These are phyloP conservation scores for Formica selysi DNA, from an alignment of 1,140 invertebrate genomes.

Conservation along the genomic window DNA sequence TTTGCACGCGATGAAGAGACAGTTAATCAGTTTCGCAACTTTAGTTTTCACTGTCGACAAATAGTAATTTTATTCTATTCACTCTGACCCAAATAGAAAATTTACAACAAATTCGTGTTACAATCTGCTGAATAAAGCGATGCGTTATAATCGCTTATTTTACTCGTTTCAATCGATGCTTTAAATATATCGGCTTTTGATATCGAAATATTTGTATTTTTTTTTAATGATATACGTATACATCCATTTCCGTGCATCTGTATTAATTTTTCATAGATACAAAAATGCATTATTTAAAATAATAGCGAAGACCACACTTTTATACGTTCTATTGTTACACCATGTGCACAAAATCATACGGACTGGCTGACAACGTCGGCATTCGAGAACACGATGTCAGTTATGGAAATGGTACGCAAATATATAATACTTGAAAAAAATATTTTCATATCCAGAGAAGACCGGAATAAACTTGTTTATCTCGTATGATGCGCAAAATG, in stretches of 20 bases:
- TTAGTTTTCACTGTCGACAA: background rate
- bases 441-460: constrained; percentile 17
- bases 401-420: constrained; percentile 32
- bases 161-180: background rate
- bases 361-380: background rate
- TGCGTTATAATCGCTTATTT: background rate
- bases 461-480: constrained; percentile 35
- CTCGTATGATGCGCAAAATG: constrained; percentile 2
- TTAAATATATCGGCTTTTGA: background rate
- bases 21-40: constrained; percentile 9
- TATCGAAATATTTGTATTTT: background rate
- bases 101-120: background rate
- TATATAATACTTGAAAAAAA: background rate
- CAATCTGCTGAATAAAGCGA: background rate
- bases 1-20: constrained; percentile 6
- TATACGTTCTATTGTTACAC: background rate
- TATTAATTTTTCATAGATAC: background rate
- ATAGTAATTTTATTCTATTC: background rate
- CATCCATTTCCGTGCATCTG: background rate
- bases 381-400: constrained; percentile 2
- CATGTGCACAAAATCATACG: background rate
- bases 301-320: background rate
- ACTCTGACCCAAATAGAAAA: background rate
- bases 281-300: background rate
- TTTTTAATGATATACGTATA: background rate